Conservation (phyloP, 64 coral and sea anemone species). For the Exaiptasia diaphana region DNA sequence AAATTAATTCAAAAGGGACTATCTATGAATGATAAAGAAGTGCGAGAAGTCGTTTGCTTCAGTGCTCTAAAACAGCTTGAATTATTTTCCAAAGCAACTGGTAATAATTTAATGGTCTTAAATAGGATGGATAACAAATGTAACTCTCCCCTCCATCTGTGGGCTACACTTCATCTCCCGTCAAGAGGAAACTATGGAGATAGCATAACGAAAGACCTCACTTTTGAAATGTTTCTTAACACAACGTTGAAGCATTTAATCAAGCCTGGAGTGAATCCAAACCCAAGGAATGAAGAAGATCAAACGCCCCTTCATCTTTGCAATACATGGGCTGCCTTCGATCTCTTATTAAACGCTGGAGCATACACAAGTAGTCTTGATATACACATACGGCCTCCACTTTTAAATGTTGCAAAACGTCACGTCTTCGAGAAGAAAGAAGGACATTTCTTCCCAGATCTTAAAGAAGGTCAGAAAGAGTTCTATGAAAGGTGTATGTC, state of each 20-base stretch:
- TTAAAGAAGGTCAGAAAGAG: neutral
- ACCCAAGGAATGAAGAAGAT: neutral
- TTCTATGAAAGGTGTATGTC: neutral
- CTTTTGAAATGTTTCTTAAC: neutral
- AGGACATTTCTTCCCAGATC: neutral
- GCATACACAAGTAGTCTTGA: neutral
- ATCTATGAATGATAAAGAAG: neutral
- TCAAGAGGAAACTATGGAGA: neutral
- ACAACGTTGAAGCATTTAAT: neutral
- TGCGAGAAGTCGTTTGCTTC: neutral
- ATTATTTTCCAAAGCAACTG: neutral
- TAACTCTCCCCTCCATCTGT: neutral
- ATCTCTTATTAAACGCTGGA: neutral
- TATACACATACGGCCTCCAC: neutral
- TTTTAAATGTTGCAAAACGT: neutral
- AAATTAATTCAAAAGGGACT: neutral
- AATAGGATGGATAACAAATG: neutral
- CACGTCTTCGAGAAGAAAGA: neutral
- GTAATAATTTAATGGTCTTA: neutral
- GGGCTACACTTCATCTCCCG: neutral
- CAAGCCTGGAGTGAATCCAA: neutral
- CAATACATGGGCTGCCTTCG: neutral
- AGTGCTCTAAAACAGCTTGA: neutral
- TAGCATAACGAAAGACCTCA: neutral
- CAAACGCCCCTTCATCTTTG: neutral